Base-by-base conservation (phyloP, 2,888 invertebrate genomes). In the Scaptomyza caliginosa region DNA sequence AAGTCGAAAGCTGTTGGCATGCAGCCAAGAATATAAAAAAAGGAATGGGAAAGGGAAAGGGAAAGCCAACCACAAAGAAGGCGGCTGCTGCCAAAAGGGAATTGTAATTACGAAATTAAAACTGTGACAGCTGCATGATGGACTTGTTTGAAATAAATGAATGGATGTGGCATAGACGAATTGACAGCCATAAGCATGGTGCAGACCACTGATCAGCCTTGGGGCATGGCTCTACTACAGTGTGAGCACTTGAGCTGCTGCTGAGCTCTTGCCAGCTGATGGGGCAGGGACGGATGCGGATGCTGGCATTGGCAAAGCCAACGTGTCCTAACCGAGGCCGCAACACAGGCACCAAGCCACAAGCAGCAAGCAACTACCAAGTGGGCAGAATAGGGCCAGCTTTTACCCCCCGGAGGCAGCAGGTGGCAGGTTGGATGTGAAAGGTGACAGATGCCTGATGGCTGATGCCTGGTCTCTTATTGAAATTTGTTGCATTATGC, bases 21-120 rank as follows among this genome's bases (percentile, higher is more conserved):
- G 4, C n/a, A 46, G 63, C 86, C 80, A 86, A 54, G 24, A 51
- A 39, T 13, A 17, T 36, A 26, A 34, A 38, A 11, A 50, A 10
- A 30, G 26, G 49, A 49, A 24, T 17, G 23, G 6, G n/a, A n/a
- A n/a, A n/a, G n/a, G n/a, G n/a, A 11, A 50, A 10, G 17, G 26
- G 49, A 49, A 24, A 21, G 23, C 5, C 13, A 36, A 30, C 66
- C 42, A 30, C 43, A 52, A 46, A 30, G 19, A 32, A 13, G 30
- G 30, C 64, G 59, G 62, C 62, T 28, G 52, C 43, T 39, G 56
- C 38, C 43, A 45, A 56, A 54, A 75, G 62, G 62, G 75, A 75
- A 75, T 85, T 76, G 82, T 83, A 83, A 83, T 83, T 83, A 83
- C 82, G 87, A 71, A 83, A 83, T 83, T 83, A 83, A 83, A 83